phyloP scores from a whole-genome alignment of 2,888 invertebrate species.

The Cephonodes hylas region DNA sequence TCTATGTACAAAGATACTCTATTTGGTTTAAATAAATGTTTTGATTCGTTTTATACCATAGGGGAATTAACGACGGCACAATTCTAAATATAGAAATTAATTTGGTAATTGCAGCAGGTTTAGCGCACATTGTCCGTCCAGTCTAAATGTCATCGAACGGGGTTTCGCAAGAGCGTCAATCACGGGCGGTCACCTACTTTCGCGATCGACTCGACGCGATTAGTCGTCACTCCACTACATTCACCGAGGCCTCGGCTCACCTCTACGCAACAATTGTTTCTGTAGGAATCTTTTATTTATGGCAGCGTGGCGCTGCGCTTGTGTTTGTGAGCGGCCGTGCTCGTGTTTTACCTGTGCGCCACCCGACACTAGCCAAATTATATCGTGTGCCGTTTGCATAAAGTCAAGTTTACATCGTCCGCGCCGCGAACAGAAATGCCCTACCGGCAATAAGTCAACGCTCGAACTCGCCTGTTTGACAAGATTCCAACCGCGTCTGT shows the following conservation, averaged over 20 bases:
- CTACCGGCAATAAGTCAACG: conserved; percentile 81
- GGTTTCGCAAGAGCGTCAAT: conserved; percentile 78
- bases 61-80: conserved; percentile 12
- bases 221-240: conserved; percentile 66
- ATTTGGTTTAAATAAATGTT: no score
- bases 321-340: conserved; percentile 70
- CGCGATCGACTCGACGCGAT: conserved; percentile 77
- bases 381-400: conserved; percentile 33
- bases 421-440: conserved; percentile 65
- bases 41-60: neutral
- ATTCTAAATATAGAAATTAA: conserved; percentile 30
- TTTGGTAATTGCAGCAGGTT: conserved; percentile 72
- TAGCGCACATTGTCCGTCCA: conserved; percentile 67
- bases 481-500: conserved; percentile 81
- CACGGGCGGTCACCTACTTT: conserved; percentile 81
- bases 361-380: conserved; percentile 29
- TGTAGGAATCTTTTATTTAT: conserved; percentile 82
- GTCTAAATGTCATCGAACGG: conserved; percentile 80
- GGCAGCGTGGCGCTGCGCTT: conserved; percentile 61
- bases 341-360: conserved; percentile 76
- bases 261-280: conserved; percentile 82
- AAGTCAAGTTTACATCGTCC: conserved; percentile 38
- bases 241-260: conserved; percentile 76
- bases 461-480: conserved; percentile 81
- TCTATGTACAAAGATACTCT: no score